Conservation (phyloP, 2,888 invertebrate species). For the Ephialtes manifestator region DNA sequence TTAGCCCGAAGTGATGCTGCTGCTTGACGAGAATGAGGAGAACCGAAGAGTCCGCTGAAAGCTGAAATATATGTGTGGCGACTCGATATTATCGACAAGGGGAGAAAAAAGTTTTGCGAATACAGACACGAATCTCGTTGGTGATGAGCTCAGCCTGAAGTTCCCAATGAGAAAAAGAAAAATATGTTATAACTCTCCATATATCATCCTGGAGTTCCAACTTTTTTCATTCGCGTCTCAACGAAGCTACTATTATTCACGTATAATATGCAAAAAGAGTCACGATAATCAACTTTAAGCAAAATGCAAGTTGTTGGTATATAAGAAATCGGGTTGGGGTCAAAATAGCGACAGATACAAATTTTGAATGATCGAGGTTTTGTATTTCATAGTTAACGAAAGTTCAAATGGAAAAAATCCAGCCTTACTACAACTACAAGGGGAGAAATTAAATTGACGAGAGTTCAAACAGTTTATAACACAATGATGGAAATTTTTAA, state of each 20-base stretch:
- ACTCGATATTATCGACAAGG: conserved; percentile 63
- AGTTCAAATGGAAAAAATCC: no score
- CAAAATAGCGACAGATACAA: no score
- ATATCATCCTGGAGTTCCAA: conserved; percentile 9
- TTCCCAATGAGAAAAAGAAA: not conserved
- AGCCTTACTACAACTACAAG: no score
- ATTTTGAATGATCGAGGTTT: no score
- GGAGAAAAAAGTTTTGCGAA: conserved; percentile 9
- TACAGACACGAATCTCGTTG: conserved; percentile 1
- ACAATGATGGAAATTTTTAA: no score
- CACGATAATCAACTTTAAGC: not conserved
- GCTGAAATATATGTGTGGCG: conserved; percentile 33
- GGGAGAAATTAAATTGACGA: no score
- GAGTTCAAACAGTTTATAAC: no score
- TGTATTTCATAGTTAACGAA: no score
- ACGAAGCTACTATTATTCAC: not conserved
- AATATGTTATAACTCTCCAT: conserved; percentile 2
- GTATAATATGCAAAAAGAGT: not conserved
- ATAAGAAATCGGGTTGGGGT: no score
- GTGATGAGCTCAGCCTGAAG: not conserved
- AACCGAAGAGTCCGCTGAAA: conserved; percentile 17
- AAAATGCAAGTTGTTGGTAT: no score
- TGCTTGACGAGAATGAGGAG: conserved; percentile 11
- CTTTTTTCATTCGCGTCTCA: not conserved
- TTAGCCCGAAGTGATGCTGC: not conserved